Conservation (phyloP, 2,888 invertebrate species). For the Sclerodermus sp. region DNA sequence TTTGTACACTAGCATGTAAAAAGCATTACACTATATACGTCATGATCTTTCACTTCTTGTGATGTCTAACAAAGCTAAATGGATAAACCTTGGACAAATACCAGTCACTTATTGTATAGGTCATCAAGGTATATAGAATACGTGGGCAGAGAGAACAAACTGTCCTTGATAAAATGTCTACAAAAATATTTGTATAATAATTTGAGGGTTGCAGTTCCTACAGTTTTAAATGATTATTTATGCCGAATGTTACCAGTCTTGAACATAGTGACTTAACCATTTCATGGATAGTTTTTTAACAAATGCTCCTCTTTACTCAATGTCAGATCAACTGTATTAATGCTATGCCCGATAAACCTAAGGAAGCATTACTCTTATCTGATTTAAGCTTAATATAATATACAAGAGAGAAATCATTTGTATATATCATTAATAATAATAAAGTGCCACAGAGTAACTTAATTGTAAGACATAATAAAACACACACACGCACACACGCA, state of each 20-base stretch:
- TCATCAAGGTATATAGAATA: slow-evolving; percentile 33
- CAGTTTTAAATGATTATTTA: slow-evolving; percentile 32
- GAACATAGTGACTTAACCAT: slow-evolving; percentile 42
- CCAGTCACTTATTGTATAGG: slow-evolving; percentile 28
- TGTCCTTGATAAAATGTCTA: slow-evolving; percentile 45
- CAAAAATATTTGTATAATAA: slow-evolving; percentile 49
- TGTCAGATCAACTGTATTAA: slow-evolving; percentile 3
- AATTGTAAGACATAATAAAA: too few relatives aligned
- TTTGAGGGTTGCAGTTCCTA: slow-evolving; percentile 40
- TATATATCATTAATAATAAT: too few relatives aligned
- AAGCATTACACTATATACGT: slow-evolving; percentile 50
- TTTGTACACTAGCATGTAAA: slow-evolving; percentile 52
- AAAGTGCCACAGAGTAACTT: too few relatives aligned
- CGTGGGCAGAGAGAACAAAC: slow-evolving; percentile 45
- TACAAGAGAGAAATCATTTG: slow-evolving; percentile 1
- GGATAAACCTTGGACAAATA: slow-evolving; percentile 31
- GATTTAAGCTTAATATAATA: slow-evolving; percentile 9
- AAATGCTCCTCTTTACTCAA: slow-evolving; percentile 3
- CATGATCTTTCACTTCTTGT: slow-evolving; percentile 37
- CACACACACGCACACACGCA: too few relatives aligned
- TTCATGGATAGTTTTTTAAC: slow-evolving; percentile 23
- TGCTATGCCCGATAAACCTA: slow-evolving; percentile 10
- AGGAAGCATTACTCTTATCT: slow-evolving; percentile 4
- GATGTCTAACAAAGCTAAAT: slow-evolving; percentile 34
- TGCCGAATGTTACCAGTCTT: slow-evolving; percentile 40